Conservation (phyloP, 2,888 invertebrate species). For the Pseudococcus longispinus region DNA sequence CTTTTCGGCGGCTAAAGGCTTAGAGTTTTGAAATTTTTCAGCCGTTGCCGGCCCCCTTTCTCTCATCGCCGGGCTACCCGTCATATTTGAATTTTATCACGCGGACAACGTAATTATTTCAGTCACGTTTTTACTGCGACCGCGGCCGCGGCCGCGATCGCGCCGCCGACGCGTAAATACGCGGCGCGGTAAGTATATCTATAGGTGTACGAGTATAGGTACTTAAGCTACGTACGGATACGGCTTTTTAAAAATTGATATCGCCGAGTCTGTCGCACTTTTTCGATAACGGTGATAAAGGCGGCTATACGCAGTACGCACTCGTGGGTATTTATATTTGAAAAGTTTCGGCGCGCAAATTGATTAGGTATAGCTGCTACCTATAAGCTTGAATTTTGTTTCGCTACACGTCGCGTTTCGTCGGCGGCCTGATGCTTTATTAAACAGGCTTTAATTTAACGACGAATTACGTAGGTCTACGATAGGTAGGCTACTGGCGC, state of each 20-base stretch:
- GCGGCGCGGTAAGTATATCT: too few species aligned
- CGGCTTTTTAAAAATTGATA: background rate
- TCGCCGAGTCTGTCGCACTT: background rate
- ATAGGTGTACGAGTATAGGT: too few species aligned
- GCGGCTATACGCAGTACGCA: background rate
- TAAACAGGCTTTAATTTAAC: background rate
- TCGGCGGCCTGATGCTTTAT: background rate
- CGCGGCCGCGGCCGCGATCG: too few species aligned
- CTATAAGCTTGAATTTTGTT: conserved; percentile 1
- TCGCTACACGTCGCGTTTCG: background rate
- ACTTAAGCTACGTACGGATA: too few species aligned
- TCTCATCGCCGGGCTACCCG: background rate
- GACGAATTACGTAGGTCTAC: too few species aligned
- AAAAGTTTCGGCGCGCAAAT: background rate
- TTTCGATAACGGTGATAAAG: background rate
- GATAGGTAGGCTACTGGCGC: too few species aligned
- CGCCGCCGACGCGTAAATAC: background rate
- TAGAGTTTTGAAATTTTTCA: background rate
- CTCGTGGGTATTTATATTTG: background rate
- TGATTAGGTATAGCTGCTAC: too few species aligned
- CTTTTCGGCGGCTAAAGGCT: background rate
- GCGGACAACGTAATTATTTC: conserved; percentile 6
- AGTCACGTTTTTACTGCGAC: conserved; percentile 13
- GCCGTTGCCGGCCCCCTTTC: background rate
- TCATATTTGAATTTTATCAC: conserved; percentile 28